Percentiles rank a stretch among this genome's conserved stretches.
Evolutionary conservation across 2,888 invertebrate genomes (phyloP).

Genomic region (Campopleginae sp.): DNA sequence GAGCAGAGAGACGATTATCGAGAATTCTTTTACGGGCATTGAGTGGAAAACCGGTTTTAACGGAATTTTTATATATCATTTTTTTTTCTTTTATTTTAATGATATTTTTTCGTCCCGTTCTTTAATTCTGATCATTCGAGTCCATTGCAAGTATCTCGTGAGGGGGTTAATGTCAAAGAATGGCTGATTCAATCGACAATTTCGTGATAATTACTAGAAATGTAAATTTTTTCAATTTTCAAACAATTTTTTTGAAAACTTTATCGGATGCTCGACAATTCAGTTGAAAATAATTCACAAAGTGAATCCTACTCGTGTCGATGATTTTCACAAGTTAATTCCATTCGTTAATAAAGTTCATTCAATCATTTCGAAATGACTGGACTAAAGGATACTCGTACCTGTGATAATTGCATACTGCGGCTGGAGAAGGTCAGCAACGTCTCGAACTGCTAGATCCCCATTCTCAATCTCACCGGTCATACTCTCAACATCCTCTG

Average conservation of each 20-base stretch:
- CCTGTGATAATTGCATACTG: constrained; percentile 96
- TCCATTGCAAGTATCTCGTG: constrained; percentile 32
- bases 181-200: constrained; percentile 2
- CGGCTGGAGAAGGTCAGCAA: constrained; percentile 94
- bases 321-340: background rate
- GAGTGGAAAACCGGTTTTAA: constrained; percentile 71
- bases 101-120: constrained; percentile 1
- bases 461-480: constrained; percentile 86
- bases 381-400: constrained; percentile 74
- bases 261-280: background rate
- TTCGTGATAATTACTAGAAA: background rate
- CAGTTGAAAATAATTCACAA: background rate
- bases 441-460: constrained; percentile 90
- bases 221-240: background rate
- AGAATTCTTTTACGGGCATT: constrained; percentile 45
- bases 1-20: constrained; percentile 48
- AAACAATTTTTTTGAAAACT: background rate
- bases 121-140: constrained; percentile 42
- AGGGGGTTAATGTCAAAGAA: constrained; percentile 12
- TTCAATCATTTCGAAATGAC: background rate
- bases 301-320: background rate
- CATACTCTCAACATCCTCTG: constrained; percentile 84
- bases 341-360: background rate
- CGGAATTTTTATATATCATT: constrained; percentile 63
- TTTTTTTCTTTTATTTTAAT: constrained; percentile 22